These are phyloP conservation scores for Phaedon cochleariae DNA, from an alignment of 2,888 invertebrate species.

Conservation along the genomic window DNA sequence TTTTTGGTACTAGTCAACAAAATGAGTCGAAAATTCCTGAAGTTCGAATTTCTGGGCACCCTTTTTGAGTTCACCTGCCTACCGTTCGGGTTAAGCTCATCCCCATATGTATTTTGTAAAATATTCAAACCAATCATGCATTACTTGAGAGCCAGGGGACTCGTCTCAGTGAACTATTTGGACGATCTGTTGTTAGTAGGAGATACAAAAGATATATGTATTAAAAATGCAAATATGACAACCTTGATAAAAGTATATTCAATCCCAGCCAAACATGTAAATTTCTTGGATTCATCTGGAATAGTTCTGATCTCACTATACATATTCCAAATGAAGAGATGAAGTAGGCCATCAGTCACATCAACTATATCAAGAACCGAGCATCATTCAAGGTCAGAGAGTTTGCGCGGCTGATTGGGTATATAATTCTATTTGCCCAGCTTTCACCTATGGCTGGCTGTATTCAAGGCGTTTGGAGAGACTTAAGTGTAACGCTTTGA, in stretches of 20 bases:
- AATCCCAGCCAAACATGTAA: constrained; percentile 5
- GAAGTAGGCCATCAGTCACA: neutral
- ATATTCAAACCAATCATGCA: constrained; percentile 23
- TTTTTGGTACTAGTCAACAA: too few species aligned
- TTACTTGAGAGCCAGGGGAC: constrained; percentile 12
- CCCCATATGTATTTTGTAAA: constrained; percentile 24
- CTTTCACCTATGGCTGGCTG: neutral
- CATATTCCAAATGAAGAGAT: neutral
- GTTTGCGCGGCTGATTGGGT: neutral
- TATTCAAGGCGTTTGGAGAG: neutral
- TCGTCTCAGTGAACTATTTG: constrained; percentile 17
- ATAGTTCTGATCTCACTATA: neutral
- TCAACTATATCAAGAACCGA: neutral
- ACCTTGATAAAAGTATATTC: constrained; percentile 15
- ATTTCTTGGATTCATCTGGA: constrained; percentile 22
- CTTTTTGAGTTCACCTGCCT: constrained; percentile 20
- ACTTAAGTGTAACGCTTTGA: too few species aligned
- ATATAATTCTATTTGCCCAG: neutral
- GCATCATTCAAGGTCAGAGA: neutral
- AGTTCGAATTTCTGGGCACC: neutral
- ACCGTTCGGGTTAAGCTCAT: too few species aligned
- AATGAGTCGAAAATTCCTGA: neutral
- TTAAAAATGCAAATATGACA: constrained; percentile 6
- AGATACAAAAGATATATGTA: neutral
- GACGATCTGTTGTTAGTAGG: constrained; percentile 23